phyloP scores from a whole-genome alignment of 2,113 vertebrate species.

The Nothobranchius kuhntae region DNA sequence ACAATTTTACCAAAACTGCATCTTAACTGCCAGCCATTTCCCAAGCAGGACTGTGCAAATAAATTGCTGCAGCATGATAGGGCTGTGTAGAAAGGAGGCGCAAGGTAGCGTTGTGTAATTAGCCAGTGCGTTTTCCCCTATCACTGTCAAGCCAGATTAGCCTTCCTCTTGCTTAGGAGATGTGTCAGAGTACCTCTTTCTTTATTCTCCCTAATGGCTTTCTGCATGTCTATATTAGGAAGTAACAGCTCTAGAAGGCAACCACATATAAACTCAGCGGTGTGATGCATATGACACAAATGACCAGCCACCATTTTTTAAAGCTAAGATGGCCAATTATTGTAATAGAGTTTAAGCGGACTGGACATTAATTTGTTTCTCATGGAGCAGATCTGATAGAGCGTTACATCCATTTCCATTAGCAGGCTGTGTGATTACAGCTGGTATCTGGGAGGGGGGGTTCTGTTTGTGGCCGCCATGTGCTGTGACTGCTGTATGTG shows the following conservation, averaged over 20 bases:
- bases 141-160: slow-evolving; percentile 71
- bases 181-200: slow-evolving; percentile 66
- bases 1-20: slow-evolving; percentile 40
- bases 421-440: slow-evolving; percentile 23
- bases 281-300: slow-evolving; percentile 41
- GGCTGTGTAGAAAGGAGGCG: slow-evolving; percentile 38
- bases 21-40: slow-evolving; percentile 27
- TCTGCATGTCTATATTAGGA: slow-evolving; percentile 62
- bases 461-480: slow-evolving; percentile 64
- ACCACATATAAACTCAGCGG: slow-evolving; percentile 40
- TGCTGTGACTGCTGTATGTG: slow-evolving; percentile 51
- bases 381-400: slow-evolving; percentile 31
- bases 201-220: slow-evolving; percentile 68
- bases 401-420: slow-evolving; percentile 34
- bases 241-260: slow-evolving; percentile 41
- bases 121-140: slow-evolving; percentile 52
- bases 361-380: slow-evolving; percentile 56
- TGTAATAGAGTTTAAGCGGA: slow-evolving; percentile 43
- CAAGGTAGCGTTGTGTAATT: slow-evolving; percentile 64
- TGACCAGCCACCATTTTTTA: slow-evolving; percentile 35
- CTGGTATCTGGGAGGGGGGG: slow-evolving; percentile 81
- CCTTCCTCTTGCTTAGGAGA: slow-evolving; percentile 56
- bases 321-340: slow-evolving; percentile 47
- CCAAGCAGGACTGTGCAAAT: slow-evolving; percentile 49
- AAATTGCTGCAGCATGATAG: slow-evolving; percentile 46